Conservation (phyloP, 2,113 vertebrate genomes). For the Ciconia maguari region DNA sequence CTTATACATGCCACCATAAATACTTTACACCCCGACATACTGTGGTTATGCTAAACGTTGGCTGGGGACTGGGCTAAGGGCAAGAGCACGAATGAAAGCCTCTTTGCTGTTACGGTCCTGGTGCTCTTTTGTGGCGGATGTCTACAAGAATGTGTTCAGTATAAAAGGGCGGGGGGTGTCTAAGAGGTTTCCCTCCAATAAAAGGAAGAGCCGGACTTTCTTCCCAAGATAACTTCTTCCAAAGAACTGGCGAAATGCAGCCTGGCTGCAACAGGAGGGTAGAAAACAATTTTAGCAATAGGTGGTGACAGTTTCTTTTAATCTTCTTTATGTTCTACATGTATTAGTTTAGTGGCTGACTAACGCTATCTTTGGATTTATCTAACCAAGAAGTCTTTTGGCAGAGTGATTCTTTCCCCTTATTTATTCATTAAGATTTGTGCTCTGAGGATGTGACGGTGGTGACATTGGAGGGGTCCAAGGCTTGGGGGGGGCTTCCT, state of each 20-base stretch:
- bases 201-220: conserved; percentile 1
- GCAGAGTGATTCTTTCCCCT: neutral
- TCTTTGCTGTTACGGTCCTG: fast-evolving
- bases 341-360: neutral
- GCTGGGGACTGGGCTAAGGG: neutral
- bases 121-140: fast-evolving
- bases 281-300: neutral
- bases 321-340: neutral
- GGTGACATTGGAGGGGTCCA: neutral
- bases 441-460: neutral
- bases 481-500: neutral
- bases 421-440: neutral
- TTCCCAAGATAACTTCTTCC: neutral
- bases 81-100: neutral
- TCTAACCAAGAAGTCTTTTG: neutral
- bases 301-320: conserved; percentile 44
- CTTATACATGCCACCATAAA: fast-evolving
- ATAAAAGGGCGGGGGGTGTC: neutral
- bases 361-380: neutral
- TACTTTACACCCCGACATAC: fast-evolving
- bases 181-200: neutral
- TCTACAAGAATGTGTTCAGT: neutral
- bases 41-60: fast-evolving
- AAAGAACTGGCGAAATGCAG: neutral
- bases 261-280: neutral